Evolutionary conservation across 2,113 vertebrate species (phyloP).

Genomic region (Dermatemys mawii): DNA sequence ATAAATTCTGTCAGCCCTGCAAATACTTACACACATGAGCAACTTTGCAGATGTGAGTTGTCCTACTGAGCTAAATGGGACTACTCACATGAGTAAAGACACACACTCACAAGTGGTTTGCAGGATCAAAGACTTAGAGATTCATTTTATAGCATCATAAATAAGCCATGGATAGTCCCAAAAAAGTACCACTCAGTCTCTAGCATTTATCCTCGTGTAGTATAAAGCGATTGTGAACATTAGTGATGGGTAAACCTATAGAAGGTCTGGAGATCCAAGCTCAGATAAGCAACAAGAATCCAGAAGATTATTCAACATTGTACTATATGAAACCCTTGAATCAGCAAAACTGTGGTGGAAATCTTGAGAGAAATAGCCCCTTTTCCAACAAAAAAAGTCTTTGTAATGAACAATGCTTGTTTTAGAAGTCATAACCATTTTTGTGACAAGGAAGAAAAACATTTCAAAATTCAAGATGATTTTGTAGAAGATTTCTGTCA

Average conservation of each 20-base stretch:
- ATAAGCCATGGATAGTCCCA: background rate
- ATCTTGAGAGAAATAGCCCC: fast-evolving
- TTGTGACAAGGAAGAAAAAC: background rate
- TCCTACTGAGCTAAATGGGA: background rate
- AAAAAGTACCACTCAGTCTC: background rate
- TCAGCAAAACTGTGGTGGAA: background rate
- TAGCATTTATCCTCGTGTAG: background rate
- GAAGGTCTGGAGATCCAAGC: background rate
- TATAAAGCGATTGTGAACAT: background rate
- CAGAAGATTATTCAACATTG: background rate
- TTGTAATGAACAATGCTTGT: background rate
- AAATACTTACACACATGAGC: background rate
- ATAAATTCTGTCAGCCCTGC: background rate
- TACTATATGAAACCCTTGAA: background rate
- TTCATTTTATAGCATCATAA: background rate
- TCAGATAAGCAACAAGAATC: background rate
- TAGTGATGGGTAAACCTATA: background rate
- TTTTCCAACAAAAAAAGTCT: background rate
- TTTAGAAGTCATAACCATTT: background rate
- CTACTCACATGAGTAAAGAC: background rate
- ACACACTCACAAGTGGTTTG: background rate
- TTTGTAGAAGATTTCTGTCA: conserved; percentile 3
- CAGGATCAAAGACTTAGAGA: background rate
- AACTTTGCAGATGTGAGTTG: background rate
- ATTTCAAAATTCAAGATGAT: background rate